Conservation (phyloP, 1,140 invertebrate species). For the Bombus ignitus region DNA sequence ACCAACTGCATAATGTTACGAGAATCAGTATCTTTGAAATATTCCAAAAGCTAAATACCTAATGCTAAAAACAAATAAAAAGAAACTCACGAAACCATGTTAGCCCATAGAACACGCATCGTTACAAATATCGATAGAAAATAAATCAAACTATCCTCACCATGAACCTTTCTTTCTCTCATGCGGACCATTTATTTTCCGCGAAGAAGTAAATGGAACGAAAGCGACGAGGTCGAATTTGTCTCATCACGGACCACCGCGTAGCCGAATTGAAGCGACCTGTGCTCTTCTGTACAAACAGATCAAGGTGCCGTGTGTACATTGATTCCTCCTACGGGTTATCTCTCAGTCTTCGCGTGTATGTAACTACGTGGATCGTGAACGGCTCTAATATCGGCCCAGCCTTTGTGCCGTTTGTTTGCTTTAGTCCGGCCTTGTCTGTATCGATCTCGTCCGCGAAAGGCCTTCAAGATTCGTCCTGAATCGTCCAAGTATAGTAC, state of each 20-base stretch:
- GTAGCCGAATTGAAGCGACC: constrained; percentile 69
- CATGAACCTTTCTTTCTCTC: background rate
- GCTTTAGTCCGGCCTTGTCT: constrained; percentile 55
- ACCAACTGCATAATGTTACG: no score
- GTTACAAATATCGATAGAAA: background rate
- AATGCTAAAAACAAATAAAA: no score
- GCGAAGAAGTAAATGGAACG: background rate
- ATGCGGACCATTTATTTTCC: background rate
- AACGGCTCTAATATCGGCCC: constrained; percentile 66
- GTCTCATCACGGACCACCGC: constrained; percentile 70
- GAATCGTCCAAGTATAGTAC: background rate
- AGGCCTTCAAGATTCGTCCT: constrained; percentile 34
- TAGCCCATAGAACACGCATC: background rate
- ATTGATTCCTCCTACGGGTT: constrained; percentile 60
- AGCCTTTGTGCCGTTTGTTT: constrained; percentile 64
- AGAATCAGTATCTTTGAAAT: no score
- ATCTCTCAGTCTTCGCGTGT: constrained; percentile 16
- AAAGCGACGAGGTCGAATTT: constrained; percentile 31
- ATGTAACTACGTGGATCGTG: constrained; percentile 42
- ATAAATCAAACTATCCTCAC: background rate
- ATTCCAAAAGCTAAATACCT: no score
- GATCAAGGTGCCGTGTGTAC: constrained; percentile 76
- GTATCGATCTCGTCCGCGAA: constrained; percentile 52
- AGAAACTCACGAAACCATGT: no score
- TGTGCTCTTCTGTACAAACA: constrained; percentile 76